Evolutionary conservation across 2,113 vertebrate species (phyloP), one percentile per base, ranked within the genome.

Genomic region (Phalacrocorax pelagicus): DNA sequence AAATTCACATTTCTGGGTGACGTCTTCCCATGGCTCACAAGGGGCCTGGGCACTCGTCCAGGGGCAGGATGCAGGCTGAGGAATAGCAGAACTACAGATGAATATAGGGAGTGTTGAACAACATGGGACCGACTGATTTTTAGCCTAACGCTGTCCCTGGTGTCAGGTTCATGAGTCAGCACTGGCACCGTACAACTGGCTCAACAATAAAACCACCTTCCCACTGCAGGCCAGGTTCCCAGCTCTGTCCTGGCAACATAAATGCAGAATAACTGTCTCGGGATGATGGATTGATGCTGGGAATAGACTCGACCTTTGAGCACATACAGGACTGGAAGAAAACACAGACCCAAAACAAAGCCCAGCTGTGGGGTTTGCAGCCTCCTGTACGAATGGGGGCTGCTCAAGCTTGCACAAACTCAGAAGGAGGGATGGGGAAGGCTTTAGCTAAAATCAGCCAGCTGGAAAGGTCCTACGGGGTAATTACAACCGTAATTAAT

Each of bases 131-230:
- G 3, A 67, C 54, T 9, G 81, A 57, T 94, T 96, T 61, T 80
- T 65, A 93, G 47, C 54, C 30, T 74, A 52, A 40, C 0, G 0
- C 52, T 78, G 21, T 95, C 82, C 52, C 67, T 57, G 51, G 47
- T 74, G 78, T 95, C 81, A 72, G 85, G 95, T 97, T 95, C 57
- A 51, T 97, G 92, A 96, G 87, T 96, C 95, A 97, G 87, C 95
- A 96, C 74, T 91, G 78, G 38, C 84, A 94, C 63, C 3, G 4
- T 69, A 32, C 69, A 69, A 65, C 54, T 59, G 54, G 55, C 93
- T 94, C 73, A 91, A 57, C 59, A 94, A 75, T 92, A 81, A 92
- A 34, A 63, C 6, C 86, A 92, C 83, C 88, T 96, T 91, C 30
- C 80, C 34, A 6, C 70, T 40, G 69, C 52, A 84, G 81, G 49